These are phyloP conservation scores for Sebastes variabilis DNA, from an alignment of 2,797 vertebrate genomes.

Conservation along the genomic window DNA sequence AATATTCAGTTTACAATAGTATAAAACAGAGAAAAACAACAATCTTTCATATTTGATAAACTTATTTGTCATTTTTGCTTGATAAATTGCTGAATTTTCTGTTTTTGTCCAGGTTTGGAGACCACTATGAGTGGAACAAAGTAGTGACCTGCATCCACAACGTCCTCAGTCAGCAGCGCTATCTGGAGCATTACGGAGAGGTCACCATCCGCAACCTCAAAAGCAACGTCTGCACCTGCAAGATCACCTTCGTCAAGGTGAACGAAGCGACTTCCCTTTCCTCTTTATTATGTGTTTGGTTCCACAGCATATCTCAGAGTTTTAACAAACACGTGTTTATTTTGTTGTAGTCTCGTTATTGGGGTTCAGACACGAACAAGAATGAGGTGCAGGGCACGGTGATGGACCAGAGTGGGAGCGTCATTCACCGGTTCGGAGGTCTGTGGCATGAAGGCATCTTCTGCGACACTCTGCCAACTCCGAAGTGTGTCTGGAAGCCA, in stretches of 20 bases:
- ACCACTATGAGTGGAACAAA: conserved; percentile 98
- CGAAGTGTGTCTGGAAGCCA: conserved; percentile 93
- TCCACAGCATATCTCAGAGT: accelerated
- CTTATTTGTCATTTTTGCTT: neutral
- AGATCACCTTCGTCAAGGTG: conserved; percentile 95
- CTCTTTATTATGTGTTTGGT: neutral
- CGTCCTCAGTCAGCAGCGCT: conserved; percentile 93
- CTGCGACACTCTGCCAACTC: conserved; percentile 86
- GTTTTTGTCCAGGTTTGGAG: conserved; percentile 83
- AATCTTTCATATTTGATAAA: too few relatives aligned
- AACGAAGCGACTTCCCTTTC: neutral
- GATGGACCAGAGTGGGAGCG: conserved; percentile 85
- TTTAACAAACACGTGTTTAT: neutral
- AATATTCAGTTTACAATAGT: neutral
- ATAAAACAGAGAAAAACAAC: neutral
- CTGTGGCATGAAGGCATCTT: conserved; percentile 95
- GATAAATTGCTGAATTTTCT: neutral
- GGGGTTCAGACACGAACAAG: conserved; percentile 87
- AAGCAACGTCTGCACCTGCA: conserved; percentile 89
- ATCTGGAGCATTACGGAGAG: conserved; percentile 95
- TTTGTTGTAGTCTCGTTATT: conserved; percentile 89
- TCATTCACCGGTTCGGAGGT: conserved; percentile 91
- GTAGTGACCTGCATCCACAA: conserved; percentile 96
- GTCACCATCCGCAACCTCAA: conserved; percentile 90
- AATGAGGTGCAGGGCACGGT: conserved; percentile 93